Evolutionary conservation across 2,797 vertebrate genomes (phyloP).

Genomic region (Ctenopoma kingsleyae): DNA sequence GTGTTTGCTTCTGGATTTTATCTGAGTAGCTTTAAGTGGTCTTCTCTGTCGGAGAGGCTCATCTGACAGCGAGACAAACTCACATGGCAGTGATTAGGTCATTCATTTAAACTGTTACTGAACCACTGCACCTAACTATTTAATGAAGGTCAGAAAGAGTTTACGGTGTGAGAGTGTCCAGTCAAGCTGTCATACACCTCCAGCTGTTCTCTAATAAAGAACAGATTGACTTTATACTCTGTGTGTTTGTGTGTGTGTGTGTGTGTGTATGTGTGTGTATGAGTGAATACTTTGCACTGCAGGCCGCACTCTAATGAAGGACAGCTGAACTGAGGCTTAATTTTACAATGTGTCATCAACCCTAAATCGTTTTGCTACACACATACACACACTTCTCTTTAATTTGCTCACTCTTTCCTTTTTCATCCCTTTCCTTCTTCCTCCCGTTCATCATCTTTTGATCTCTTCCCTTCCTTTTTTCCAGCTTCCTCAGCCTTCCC

Average conservation of each 20-base stretch:
- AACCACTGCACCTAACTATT: constrained; percentile 70
- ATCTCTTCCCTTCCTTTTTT: constrained; percentile 13
- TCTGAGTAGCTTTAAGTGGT: constrained; percentile 47
- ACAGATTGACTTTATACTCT: constrained; percentile 74
- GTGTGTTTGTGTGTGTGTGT: constrained; percentile 22
- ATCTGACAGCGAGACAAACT: constrained; percentile 48
- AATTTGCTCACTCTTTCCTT: constrained; percentile 31
- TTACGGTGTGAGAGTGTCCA: constrained; percentile 75
- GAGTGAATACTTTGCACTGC: constrained; percentile 62
- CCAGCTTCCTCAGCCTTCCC: constrained; percentile 11
- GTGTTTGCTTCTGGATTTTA: neutral
- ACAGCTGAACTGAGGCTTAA: constrained; percentile 74
- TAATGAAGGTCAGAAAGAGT: constrained; percentile 81
- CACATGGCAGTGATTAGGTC: constrained; percentile 77
- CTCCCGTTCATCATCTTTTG: constrained; percentile 21
- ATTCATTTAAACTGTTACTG: constrained; percentile 73
- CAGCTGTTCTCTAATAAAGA: constrained; percentile 82
- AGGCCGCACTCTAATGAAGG: constrained; percentile 74
- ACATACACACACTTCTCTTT: constrained; percentile 15
- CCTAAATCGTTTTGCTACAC: constrained; percentile 50
- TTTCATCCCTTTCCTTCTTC: constrained; percentile 10
- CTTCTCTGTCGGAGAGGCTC: constrained; percentile 40
- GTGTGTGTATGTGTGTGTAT: constrained; percentile 22
- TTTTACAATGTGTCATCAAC: constrained; percentile 74
- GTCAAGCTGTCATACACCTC: constrained; percentile 77